Evolutionary conservation across 2,113 vertebrate genomes (phyloP).

Genomic region (Myiozetetes cayanensis): DNA sequence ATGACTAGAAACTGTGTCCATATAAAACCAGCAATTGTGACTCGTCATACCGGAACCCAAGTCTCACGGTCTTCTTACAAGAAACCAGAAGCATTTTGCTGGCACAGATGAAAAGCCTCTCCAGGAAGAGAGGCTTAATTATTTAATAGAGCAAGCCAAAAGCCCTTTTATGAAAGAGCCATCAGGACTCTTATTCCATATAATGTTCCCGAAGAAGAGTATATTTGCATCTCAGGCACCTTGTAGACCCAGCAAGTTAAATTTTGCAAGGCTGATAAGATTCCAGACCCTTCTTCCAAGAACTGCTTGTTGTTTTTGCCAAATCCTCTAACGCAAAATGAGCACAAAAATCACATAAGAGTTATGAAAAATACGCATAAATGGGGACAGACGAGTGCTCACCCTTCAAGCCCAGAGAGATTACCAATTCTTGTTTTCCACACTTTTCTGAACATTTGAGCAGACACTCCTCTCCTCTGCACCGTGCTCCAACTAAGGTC

Average conservation of each 20-base stretch:
- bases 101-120: constrained; percentile 9
- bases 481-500: background rate
- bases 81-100: constrained; percentile 9
- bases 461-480: background rate
- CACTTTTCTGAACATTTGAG: background rate
- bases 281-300: background rate
- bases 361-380: background rate
- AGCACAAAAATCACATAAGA: background rate
- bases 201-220: background rate
- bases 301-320: background rate
- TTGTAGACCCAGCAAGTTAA: background rate
- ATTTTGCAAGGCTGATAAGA: background rate
- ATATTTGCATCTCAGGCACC: background rate
- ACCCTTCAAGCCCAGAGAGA: background rate
- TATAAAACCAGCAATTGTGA: background rate
- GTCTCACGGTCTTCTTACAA: background rate
- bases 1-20: background rate
- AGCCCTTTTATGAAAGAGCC: background rate
- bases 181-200: background rate
- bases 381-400: background rate
- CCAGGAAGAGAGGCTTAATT: constrained; percentile 26
- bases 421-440: background rate
- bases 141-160: constrained; percentile 12
- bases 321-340: background rate
- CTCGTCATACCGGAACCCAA: background rate